Evolutionary conservation across 2,888 invertebrate species (phyloP).

Genomic region (Chesias legatella): DNA sequence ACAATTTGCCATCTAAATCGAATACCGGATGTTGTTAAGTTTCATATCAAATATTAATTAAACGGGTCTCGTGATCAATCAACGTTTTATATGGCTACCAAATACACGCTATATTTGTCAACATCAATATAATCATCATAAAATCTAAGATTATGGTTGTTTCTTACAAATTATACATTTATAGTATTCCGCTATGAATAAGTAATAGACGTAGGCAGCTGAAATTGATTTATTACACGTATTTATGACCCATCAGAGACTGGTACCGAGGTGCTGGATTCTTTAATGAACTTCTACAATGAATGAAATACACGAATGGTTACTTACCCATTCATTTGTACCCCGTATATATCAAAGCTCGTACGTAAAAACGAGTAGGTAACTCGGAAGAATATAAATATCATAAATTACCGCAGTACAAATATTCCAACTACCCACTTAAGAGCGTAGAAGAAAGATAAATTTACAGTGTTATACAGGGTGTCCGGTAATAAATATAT

Average conservation of each 20-base stretch:
- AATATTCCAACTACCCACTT: too few species aligned
- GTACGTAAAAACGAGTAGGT: too few species aligned
- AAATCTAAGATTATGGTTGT: slow-evolving; percentile 35
- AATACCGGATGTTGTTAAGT: slow-evolving; percentile 46
- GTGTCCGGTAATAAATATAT: too few species aligned
- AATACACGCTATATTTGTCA: slow-evolving; percentile 40
- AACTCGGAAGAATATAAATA: too few species aligned
- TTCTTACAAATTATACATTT: slow-evolving; percentile 30
- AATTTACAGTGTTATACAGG: too few species aligned
- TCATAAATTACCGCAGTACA: too few species aligned
- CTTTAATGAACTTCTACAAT: slow-evolving; percentile 4
- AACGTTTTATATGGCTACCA: slow-evolving; percentile 36
- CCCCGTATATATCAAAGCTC: too few species aligned
- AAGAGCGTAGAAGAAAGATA: too few species aligned
- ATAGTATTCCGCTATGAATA: slow-evolving; percentile 29
- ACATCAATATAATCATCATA: slow-evolving; percentile 40
- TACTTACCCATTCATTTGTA: too few species aligned
- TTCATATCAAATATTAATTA: slow-evolving; percentile 41
- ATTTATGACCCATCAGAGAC: slow-evolving; percentile 34
- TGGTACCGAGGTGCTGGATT: slow-evolving; percentile 14
- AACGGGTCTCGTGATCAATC: slow-evolving; percentile 34
- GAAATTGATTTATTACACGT: slow-evolving; percentile 32
- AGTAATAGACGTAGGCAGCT: slow-evolving; percentile 28
- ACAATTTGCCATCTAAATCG: slow-evolving; percentile 31
- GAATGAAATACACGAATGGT: slow-evolving; percentile 7